phyloP scores from a whole-genome alignment of 2,797 vertebrate species.

The Epinephelus awoara region DNA sequence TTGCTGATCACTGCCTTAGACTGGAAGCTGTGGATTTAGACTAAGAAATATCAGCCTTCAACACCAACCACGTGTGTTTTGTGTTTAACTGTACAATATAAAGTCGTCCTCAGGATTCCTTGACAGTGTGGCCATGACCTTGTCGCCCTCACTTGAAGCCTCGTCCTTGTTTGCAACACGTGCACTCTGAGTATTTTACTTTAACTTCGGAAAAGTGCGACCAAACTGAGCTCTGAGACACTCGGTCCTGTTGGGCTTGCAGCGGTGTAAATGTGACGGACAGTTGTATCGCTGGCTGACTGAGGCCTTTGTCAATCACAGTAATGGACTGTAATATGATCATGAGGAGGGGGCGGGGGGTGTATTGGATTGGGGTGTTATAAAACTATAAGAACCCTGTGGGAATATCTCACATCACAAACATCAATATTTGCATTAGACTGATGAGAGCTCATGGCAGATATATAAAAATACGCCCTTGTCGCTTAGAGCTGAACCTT shows the following conservation, averaged over 20 bases:
- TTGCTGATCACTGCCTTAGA: no score
- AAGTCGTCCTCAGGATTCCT: not conserved
- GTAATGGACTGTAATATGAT: constrained; percentile 60
- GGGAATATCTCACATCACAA: constrained; percentile 11
- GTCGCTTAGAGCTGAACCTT: not conserved
- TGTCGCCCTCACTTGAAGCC: not conserved
- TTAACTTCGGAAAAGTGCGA: not conserved
- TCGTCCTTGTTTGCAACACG: not conserved
- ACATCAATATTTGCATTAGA: constrained; percentile 43
- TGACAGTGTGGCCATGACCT: not conserved
- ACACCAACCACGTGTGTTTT: not conserved
- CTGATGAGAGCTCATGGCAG: constrained; percentile 23
- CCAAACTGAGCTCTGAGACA: not conserved
- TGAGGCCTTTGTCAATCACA: constrained; percentile 55
- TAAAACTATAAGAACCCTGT: constrained; percentile 20
- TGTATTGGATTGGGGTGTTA: not conserved
- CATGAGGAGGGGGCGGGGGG: not conserved
- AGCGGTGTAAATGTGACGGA: constrained; percentile 6
- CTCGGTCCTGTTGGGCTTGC: not conserved
- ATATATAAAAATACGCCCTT: not conserved
- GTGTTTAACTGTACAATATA: no score
- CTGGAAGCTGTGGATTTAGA: not conserved
- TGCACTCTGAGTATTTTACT: not conserved
- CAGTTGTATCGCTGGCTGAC: constrained; percentile 10
- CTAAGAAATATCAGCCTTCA: not conserved